Evolutionary conservation across 2,888 invertebrate species (phyloP), one percentile per base, ranked within the genome.

Genomic region (Sarcophaga rosellei): DNA sequence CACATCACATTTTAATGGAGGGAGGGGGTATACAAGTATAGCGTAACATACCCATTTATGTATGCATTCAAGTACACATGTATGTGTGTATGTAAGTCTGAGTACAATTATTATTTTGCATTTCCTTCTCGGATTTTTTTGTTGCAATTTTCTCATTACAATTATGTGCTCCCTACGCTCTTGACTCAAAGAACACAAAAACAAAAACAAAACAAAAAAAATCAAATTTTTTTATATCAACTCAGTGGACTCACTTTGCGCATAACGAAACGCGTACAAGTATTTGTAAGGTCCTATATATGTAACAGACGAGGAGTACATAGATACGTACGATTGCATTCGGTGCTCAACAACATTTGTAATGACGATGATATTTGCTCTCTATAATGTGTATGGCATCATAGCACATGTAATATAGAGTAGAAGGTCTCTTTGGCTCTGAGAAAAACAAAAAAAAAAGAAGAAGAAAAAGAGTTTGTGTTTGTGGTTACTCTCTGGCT

Each of bases 201-300:
- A 35, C 35, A 10, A 35, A 6, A 35, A 6, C 1, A 35, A 35
- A 66, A 21, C n/a, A 23, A 21, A 61, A 47, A 62, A 47, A 61
- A 57, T 62, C 47, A 63, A 53, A 25, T 25, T 53, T 65, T 78
- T 78, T 15, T 44, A 59, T 35, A 79, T 68, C 77, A 73, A 81
- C 76, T 85, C 73, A 76, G 77, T 85, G 63, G 78, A 81, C 65
- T 85, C 77, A 85, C 77, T 78, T 76, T 81, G 85, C 85, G 85
- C 85, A 85, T 78, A 77, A 35, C 20, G 35, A 62, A 77, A 81
- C 59, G 81, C 81, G 45, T 79, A 74, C 68, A 63, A 77, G 21
- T 77, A 8, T 8, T 35, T 35, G 35, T 35, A 35, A 35, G 35
- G 10, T 35, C 35, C 35, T 35, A 35, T 35, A 35, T 8, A 35